phyloP scores from a whole-genome alignment of 37 sponge, comb jelly and placozoan genomes.

The Amphimedon queenslandica region DNA sequence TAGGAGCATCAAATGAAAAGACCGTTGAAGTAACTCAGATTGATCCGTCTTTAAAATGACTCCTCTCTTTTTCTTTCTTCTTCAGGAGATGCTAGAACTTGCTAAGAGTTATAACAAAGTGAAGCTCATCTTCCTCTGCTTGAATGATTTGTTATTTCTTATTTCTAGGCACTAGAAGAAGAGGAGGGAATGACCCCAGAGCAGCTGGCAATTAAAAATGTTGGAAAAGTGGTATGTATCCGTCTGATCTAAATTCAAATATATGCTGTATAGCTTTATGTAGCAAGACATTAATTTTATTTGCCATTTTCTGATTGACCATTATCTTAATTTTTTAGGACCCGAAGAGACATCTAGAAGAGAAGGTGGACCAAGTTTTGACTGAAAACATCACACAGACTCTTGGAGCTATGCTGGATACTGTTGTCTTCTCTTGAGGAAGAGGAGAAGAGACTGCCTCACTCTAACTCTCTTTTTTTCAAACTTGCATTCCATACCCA shows the following conservation, averaged over 20 bases:
- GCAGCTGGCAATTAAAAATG: slow-evolving; percentile 94
- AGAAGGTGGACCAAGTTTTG: slow-evolving; percentile 89
- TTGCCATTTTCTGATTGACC: neutral
- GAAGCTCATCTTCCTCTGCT: neutral
- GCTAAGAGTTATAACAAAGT: slow-evolving; percentile 89
- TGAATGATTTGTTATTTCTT: neutral
- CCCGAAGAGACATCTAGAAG: slow-evolving; percentile 97
- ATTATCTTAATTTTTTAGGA: slow-evolving; percentile 41
- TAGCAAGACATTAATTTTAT: neutral
- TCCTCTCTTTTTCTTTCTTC: neutral
- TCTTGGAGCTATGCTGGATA: slow-evolving; percentile 96
- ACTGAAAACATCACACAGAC: slow-evolving; percentile 95
- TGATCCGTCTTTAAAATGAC: neutral
- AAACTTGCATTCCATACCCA: no score
- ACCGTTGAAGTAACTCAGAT: slow-evolving; percentile 56
- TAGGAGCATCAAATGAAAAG: slow-evolving; percentile 73
- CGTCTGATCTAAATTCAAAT: neutral
- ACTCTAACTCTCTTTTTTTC: no score
- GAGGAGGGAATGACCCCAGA: slow-evolving; percentile 90
- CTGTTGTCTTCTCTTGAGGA: slow-evolving; percentile 88
- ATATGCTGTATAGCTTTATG: neutral
- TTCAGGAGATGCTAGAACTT: slow-evolving; percentile 92
- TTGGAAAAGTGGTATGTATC: slow-evolving; percentile 93
- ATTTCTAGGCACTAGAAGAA: slow-evolving; percentile 75
- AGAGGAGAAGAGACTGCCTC: no score